These are phyloP conservation scores for Penaeus indicus DNA, from an alignment of 1,140 invertebrate species.

Conservation along the genomic window DNA sequence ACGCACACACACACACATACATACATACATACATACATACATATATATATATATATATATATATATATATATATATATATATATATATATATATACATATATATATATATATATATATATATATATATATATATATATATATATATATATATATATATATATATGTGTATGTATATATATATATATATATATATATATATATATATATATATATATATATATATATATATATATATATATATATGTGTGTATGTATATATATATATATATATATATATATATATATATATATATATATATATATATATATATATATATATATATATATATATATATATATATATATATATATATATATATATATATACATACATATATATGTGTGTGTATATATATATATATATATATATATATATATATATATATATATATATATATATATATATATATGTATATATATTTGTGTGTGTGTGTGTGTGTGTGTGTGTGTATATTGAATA, in stretches of 20 bases:
- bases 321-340: not conserved
- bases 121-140: slow-evolving; percentile 28
- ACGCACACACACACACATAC: not conserved
- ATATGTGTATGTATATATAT: not conserved
- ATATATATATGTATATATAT: slow-evolving; percentile 3
- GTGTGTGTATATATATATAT: not conserved
- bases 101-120: slow-evolving; percentile 16
- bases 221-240: not conserved
- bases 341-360: no score
- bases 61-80: not conserved
- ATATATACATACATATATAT: not conserved
- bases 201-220: not conserved
- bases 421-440: not conserved
- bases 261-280: not conserved
- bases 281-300: not conserved
- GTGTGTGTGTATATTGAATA: not conserved
- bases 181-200: not conserved
- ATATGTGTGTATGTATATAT: not conserved
- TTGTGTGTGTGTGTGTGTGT: not conserved
- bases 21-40: slow-evolving; percentile 4
- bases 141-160: slow-evolving; percentile 28
- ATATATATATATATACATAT: not conserved
- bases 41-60: not conserved
- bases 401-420: not conserved
- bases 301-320: slow-evolving; percentile 7